Base-by-base conservation (phyloP, 2,888 invertebrate genomes). In the Eudasyphora cyanicolor region DNA sequence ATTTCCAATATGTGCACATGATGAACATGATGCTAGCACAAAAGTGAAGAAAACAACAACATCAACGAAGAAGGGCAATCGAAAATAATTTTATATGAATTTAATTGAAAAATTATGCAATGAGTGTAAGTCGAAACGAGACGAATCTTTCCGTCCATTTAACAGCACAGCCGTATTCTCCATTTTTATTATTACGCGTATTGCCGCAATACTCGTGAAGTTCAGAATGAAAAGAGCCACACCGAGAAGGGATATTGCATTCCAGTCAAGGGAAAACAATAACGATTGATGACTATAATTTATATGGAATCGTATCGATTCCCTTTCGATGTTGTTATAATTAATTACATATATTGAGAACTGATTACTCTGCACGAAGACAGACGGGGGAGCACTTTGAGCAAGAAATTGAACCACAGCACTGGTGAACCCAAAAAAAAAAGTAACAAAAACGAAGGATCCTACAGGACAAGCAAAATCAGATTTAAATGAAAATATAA, bases 101-200 rank as follows among this genome's bases (percentile, higher is more conserved):
- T 51, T 51, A 51, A 51, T 51, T 51, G 51, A 51, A 51, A 51
- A 51, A 51, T 51, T 51, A 51, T 51, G 51, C 51, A 51, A 51
- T 51, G 51, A 21, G 21, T 51, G 51, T 21, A 51, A 51, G 51
- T 51, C 51, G n/a, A 51, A 51, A 51, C 51, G 8, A 21, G 51
- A n/a, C 45, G n/a, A 45, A 1, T 45, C 2, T 45, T 45, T 12
- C n/a, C n/a, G 45, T 1, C 45, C 45, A n/a, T 6, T 2, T n/a
- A 45, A n/a, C 45, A n/a, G n/a, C 6, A 32, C 32, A 6, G 32
- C 32, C 32, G 32, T 4, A n/a, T n/a, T n/a, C n/a, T n/a, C n/a
- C n/a, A n/a, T n/a, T n/a, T n/a, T n/a, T n/a, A n/a, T n/a, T n/a
- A 38, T 38, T 14, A 38, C n/a, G 38, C 38, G 38, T n/a, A n/a